phyloP scores from a whole-genome alignment of 1,140 invertebrate species.

The Anastrepha ludens region DNA sequence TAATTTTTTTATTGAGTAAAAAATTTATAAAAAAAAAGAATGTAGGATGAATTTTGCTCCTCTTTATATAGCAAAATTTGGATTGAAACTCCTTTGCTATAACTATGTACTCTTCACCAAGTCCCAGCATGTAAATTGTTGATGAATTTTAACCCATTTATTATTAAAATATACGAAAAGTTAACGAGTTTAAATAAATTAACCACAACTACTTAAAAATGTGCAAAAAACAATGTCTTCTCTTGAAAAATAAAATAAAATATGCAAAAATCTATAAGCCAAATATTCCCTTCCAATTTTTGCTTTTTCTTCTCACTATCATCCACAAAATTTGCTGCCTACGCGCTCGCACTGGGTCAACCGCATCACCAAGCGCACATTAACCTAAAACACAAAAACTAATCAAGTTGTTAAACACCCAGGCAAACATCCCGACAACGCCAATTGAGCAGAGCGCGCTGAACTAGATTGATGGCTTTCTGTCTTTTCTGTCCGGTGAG shows the following conservation, averaged over 20 bases:
- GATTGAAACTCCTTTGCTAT: no score
- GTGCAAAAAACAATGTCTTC: background rate
- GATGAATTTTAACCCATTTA: background rate
- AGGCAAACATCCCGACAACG: background rate
- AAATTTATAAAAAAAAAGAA: no score
- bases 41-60: no score
- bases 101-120: background rate
- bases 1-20: no score
- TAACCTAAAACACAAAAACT: constrained; percentile 45
- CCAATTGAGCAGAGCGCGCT: background rate
- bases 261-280: background rate
- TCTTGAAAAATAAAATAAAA: background rate
- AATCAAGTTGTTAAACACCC: constrained; percentile 51
- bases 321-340: background rate
- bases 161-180: background rate
- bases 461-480: constrained; percentile 42
- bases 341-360: background rate
- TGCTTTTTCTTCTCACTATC: background rate
- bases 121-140: background rate
- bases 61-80: no score
- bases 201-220: background rate
- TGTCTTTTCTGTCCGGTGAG: constrained; percentile 2
- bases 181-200: constrained; percentile 40
- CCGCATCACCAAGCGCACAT: background rate
- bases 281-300: background rate